These are phyloP conservation scores for Chaetodon auriga DNA, from an alignment of 2,113 vertebrate genomes.

Conservation along the genomic window DNA sequence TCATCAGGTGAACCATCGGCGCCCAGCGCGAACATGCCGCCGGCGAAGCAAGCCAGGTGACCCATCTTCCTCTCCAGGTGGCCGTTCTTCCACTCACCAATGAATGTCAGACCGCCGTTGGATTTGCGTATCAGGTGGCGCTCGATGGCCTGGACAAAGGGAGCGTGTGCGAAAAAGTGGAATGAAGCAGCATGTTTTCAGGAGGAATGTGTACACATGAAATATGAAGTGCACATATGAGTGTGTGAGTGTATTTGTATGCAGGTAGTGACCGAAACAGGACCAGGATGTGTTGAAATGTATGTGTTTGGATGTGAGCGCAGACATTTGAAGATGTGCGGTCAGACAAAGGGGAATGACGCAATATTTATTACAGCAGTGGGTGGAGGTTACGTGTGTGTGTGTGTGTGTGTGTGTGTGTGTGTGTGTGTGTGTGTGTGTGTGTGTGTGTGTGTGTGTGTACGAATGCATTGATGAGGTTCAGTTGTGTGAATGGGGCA, in stretches of 20 bases:
- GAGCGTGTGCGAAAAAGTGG: not conserved
- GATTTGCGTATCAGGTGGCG: slow-evolving; percentile 97
- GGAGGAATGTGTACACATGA: not conserved
- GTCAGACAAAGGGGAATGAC: not conserved
- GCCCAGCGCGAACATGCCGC: slow-evolving; percentile 97
- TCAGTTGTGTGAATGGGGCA: not conserved
- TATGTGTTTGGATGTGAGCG: not conserved
- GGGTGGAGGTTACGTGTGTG: not conserved
- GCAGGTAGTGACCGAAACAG: not conserved
- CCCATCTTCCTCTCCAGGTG: slow-evolving; percentile 99
- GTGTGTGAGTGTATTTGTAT: slow-evolving; percentile 1
- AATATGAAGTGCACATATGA: not conserved
- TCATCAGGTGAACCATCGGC: slow-evolving; percentile 95
- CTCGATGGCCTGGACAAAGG: slow-evolving; percentile 91
- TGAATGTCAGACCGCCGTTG: slow-evolving; percentile 95
- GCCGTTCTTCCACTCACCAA: slow-evolving; percentile 98
- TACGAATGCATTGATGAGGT: not conserved
- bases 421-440: not conserved
- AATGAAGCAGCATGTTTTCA: not conserved
- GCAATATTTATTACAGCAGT: not conserved
- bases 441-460: no score
- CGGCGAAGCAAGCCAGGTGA: slow-evolving; percentile 97
- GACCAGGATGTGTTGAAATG: not conserved
- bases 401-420: not conserved
- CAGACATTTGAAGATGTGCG: not conserved